phyloP scores from a whole-genome alignment of 2,888 invertebrate species.

The Meloe dianella region DNA sequence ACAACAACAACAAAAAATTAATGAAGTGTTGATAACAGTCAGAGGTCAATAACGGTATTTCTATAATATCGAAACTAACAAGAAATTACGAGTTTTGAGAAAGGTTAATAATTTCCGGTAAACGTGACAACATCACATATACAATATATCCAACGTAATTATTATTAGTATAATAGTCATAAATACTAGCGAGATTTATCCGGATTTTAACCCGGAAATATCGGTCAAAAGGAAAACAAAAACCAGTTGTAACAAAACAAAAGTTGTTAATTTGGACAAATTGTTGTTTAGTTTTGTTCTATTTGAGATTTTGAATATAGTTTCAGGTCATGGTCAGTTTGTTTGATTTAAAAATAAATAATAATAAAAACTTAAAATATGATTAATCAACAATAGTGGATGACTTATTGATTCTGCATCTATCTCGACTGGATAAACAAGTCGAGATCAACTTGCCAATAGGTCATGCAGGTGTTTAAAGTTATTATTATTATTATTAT shows the following conservation, averaged over 20 bases:
- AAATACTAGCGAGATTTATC: neutral
- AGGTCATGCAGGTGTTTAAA: slow-evolving; percentile 11
- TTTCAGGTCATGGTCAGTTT: neutral
- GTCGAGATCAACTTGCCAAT: neutral
- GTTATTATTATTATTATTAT: neutral
- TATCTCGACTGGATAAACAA: neutral
- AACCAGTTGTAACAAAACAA: neutral
- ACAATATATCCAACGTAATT: neutral
- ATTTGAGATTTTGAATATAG: neutral
- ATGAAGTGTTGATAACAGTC: neutral
- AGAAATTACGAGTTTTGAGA: neutral
- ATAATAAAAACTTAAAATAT: too few relatives aligned
- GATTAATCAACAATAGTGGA: neutral
- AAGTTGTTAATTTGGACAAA: neutral
- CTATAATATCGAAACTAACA: neutral
- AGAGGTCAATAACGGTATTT: slow-evolving; percentile 13
- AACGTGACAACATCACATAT: slow-evolving; percentile 7
- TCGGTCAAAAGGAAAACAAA: neutral
- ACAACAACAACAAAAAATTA: too few relatives aligned
- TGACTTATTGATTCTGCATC: neutral
- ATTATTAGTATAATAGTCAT: neutral
- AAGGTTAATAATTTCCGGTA: slow-evolving; percentile 11
- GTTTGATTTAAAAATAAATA: neutral
- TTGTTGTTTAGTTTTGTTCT: neutral
- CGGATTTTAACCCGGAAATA: neutral